Percentiles rank a stretch among this genome's conserved stretches.
Conservation (phyloP, 2,797 vertebrate species). For the Anguilla anguilla region DNA sequence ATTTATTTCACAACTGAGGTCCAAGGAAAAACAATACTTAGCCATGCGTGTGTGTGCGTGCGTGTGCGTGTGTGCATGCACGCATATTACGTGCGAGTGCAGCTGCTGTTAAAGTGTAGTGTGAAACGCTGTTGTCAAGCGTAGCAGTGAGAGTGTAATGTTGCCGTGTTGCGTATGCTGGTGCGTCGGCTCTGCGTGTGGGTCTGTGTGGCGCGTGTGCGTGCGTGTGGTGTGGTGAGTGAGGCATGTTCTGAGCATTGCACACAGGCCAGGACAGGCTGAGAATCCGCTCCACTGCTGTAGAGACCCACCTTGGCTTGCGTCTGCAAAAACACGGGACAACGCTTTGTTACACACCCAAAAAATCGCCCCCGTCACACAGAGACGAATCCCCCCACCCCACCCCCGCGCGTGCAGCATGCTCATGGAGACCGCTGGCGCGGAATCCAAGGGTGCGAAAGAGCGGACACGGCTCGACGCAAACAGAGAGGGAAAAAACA, state of each 20-base stretch:
- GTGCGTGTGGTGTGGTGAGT: background rate
- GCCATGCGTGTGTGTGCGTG: background rate
- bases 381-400: background rate
- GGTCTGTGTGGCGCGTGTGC: background rate
- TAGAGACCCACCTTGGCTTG: constrained; percentile 8
- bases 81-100: background rate
- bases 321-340: constrained; percentile 14
- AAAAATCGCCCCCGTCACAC: background rate
- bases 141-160: background rate
- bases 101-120: background rate
- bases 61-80: background rate
- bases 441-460: background rate
- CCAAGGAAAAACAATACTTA: background rate
- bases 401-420: background rate
- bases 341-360: background rate
- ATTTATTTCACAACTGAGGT: constrained; percentile 3
- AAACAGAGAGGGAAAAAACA: background rate
- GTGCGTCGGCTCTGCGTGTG: background rate
- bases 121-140: background rate
- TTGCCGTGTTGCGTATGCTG: background rate
- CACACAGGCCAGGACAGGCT: constrained; percentile 47
- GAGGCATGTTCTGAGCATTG: background rate
- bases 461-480: background rate
- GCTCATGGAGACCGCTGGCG: background rate
- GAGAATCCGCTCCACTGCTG: constrained; percentile 49